phyloP scores from a whole-genome alignment of 2,888 invertebrate genomes.

The Venusia cambrica region DNA sequence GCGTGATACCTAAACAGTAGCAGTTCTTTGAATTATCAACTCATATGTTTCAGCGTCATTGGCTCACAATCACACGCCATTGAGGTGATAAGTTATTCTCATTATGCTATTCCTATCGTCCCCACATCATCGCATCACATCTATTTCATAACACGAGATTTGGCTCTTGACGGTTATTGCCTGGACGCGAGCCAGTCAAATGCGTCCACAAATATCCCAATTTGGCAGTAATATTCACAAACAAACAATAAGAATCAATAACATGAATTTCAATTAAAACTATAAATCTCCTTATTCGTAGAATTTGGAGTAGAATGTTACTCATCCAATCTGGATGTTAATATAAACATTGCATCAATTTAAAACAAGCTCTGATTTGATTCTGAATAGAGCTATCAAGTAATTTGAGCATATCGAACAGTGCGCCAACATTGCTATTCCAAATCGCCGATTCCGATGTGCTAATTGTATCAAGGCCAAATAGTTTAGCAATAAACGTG shows the following conservation, averaged over 20 bases:
- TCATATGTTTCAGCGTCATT: too few relatives aligned
- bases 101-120: slow-evolving; percentile 4
- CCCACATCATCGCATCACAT: slow-evolving; percentile 3
- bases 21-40: too few relatives aligned
- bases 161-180: slow-evolving; percentile 10
- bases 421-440: slow-evolving; percentile 28
- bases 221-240: slow-evolving; percentile 20
- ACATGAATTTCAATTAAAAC: too few relatives aligned
- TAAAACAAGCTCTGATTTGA: slow-evolving; percentile 2
- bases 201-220: slow-evolving; percentile 16
- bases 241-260: neutral
- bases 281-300: too few relatives aligned
- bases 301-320: too few relatives aligned
- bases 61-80: slow-evolving; percentile 4
- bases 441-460: slow-evolving; percentile 23
- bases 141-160: slow-evolving; percentile 4
- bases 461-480: slow-evolving; percentile 40
- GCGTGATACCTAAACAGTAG: too few relatives aligned
- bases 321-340: neutral
- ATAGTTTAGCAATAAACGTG: slow-evolving; percentile 27
- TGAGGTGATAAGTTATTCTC: slow-evolving; percentile 9
- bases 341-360: slow-evolving; percentile 1
- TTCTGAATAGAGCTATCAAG: slow-evolving; percentile 41
- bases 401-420: slow-evolving; percentile 27
- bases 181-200: slow-evolving; percentile 17